phyloP scores from a whole-genome alignment of 1,140 invertebrate genomes.

The Apis mellifera region DNA sequence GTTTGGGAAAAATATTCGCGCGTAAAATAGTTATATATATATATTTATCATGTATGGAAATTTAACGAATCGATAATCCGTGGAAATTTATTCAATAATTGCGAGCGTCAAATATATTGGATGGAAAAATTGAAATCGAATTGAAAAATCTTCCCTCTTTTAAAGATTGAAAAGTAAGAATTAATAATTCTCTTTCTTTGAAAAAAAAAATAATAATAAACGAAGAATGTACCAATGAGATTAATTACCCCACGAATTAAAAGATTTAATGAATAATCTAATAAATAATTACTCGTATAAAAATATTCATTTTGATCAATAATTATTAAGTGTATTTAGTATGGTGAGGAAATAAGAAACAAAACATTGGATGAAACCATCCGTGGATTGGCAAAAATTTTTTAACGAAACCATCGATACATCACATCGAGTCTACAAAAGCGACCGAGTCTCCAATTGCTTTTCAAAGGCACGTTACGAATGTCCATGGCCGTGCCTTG shows the following conservation, averaged over 20 bases:
- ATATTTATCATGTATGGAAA: too few relatives aligned
- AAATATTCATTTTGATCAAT: too few relatives aligned
- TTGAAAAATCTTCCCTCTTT: neutral
- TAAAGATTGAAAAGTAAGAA: neutral
- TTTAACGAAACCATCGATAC: slow-evolving; percentile 16
- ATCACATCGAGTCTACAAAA: neutral
- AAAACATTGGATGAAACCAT: neutral
- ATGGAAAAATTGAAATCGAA: neutral
- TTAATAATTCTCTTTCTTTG: neutral
- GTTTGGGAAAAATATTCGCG: too few relatives aligned
- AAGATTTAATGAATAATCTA: too few relatives aligned
- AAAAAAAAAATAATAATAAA: neutral
- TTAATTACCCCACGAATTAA: too few relatives aligned
- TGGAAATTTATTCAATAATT: too few relatives aligned
- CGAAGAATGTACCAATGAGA: neutral
- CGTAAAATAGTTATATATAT: neutral
- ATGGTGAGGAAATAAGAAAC: neutral
- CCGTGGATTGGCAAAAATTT: neutral
- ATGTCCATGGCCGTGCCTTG: slow-evolving; percentile 13
- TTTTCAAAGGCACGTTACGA: neutral
- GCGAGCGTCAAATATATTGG: too few relatives aligned
- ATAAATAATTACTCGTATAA: too few relatives aligned
- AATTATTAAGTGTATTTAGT: slow-evolving; percentile 1
- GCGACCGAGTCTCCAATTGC: neutral
- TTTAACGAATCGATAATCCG: too few relatives aligned